Conservation (phyloP, 2,797 vertebrate species). For the Nannoperca obscura region DNA sequence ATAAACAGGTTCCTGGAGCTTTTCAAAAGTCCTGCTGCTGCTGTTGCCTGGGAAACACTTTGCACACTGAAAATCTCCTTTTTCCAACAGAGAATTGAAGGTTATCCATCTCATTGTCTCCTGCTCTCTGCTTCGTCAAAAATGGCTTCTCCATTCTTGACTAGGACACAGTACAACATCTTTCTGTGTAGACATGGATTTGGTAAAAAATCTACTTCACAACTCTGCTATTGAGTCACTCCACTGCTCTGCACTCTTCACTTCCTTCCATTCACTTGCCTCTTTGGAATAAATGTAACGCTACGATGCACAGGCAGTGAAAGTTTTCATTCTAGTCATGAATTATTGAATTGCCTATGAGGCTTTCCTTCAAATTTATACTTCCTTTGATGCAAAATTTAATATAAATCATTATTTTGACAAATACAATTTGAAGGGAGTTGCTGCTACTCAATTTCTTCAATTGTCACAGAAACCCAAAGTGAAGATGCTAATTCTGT, state of each 20-base stretch:
- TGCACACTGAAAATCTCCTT: conserved; percentile 61
- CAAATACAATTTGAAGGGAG: conserved; percentile 32
- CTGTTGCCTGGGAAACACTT: conserved; percentile 85
- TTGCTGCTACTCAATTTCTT: conserved; percentile 2
- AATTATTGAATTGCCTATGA: conserved; percentile 56
- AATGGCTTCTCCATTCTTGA: conserved; percentile 14
- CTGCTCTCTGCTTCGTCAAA: conserved; percentile 31
- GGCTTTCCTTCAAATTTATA: conserved; percentile 36
- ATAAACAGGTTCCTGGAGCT: conserved; percentile 36
- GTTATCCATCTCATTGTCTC: conserved; percentile 63
- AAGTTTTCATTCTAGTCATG: conserved; percentile 36
- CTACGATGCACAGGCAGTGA: conserved; percentile 35
- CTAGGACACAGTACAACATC: neutral
- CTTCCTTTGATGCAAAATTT: conserved; percentile 38
- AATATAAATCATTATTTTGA: conserved; percentile 49
- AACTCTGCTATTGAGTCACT: neutral
- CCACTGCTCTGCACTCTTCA: conserved; percentile 16
- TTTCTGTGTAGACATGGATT: conserved; percentile 22
- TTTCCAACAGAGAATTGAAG: conserved; percentile 62
- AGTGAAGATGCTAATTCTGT: conserved; percentile 9
- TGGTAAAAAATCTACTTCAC: conserved; percentile 6
- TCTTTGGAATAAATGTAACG: conserved; percentile 47
- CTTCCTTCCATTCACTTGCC: conserved; percentile 20
- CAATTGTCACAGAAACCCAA: conserved; percentile 18
- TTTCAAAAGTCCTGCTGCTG: conserved; percentile 53